These are phyloP conservation scores for Melinaea menophilus DNA, from an alignment of 2,888 invertebrate species.

Conservation along the genomic window DNA sequence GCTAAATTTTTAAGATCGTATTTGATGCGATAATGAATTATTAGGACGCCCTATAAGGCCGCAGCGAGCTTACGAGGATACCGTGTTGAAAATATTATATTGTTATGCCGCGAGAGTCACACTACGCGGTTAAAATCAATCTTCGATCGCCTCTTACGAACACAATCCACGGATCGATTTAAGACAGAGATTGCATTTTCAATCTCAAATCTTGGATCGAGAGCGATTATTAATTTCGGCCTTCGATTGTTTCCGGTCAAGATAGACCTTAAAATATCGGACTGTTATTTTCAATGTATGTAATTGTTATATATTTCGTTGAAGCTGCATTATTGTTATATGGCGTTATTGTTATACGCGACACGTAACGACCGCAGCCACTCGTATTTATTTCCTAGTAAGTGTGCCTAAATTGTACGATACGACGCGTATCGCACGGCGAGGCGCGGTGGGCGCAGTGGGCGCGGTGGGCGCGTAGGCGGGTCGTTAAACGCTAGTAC, in stretches of 20 bases:
- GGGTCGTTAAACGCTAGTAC: conserved; percentile 68
- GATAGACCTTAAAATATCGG: conserved; percentile 27
- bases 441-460: conserved; percentile 28
- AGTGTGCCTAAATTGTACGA: conserved; percentile 38
- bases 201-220: too few species aligned
- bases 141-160: too few species aligned
- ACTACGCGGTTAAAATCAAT: too few species aligned
- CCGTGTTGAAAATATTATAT: conserved; percentile 32
- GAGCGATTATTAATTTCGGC: too few species aligned
- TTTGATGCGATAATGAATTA: conserved; percentile 62
- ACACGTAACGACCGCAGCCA: conserved; percentile 26
- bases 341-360: conserved; percentile 15
- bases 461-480: conserved; percentile 42
- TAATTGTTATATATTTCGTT: conserved; percentile 36
- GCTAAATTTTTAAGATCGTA: conserved; percentile 71
- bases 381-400: conserved; percentile 42
- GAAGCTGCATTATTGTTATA: conserved; percentile 31
- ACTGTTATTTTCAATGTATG: conserved; percentile 27
- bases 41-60: conserved; percentile 54
- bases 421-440: conserved; percentile 40
- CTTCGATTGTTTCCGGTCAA: conserved; percentile 31
- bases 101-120: background rate
- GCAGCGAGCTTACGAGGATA: conserved; percentile 57
- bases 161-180: too few species aligned
- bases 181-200: too few species aligned